Percentiles rank a stretch among this genome's conserved stretches.
These are phyloP conservation scores for Chamaetylas fuelleborni DNA, from an alignment of 2,113 vertebrate genomes.

Conservation along the genomic window DNA sequence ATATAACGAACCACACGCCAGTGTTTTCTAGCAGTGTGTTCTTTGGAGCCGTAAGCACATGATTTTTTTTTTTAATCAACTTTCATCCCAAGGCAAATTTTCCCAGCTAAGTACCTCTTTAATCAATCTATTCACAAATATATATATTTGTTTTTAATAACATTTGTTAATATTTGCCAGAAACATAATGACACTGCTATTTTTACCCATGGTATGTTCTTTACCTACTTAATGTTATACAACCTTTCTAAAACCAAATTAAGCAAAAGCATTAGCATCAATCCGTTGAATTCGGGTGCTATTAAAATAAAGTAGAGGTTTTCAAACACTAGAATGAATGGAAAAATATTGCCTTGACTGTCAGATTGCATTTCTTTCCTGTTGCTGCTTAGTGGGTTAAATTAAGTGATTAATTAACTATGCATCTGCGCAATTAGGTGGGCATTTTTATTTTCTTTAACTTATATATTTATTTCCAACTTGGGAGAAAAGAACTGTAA, in stretches of 20 bases:
- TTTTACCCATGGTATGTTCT: neutral
- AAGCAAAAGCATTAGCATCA: slow-evolving; percentile 32
- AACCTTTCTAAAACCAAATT: slow-evolving; percentile 22
- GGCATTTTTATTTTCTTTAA: slow-evolving; percentile 51
- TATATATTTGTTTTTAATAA: slow-evolving; percentile 30
- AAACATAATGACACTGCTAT: slow-evolving; percentile 10
- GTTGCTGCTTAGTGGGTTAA: slow-evolving; percentile 39
- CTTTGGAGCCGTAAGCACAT: neutral
- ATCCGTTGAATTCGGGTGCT: neutral
- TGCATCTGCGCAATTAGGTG: slow-evolving; percentile 51
- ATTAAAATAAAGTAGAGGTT: slow-evolving; percentile 27
- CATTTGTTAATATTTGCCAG: slow-evolving; percentile 23
- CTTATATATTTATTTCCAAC: slow-evolving; percentile 18
- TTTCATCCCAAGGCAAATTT: slow-evolving; percentile 35
- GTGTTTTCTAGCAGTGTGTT: neutral
- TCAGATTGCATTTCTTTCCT: slow-evolving; percentile 38
- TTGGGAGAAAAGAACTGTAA: neutral
- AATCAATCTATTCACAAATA: neutral
- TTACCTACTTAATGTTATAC: slow-evolving; percentile 24
- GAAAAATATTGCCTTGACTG: slow-evolving; percentile 31
- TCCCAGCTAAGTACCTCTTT: neutral
- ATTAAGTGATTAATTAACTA: slow-evolving; percentile 60
- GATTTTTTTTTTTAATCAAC: neutral
- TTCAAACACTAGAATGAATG: slow-evolving; percentile 3
- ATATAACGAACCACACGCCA: neutral